Conservation (phyloP, 1,140 invertebrate genomes). For the Gonatopus flavifemur region DNA sequence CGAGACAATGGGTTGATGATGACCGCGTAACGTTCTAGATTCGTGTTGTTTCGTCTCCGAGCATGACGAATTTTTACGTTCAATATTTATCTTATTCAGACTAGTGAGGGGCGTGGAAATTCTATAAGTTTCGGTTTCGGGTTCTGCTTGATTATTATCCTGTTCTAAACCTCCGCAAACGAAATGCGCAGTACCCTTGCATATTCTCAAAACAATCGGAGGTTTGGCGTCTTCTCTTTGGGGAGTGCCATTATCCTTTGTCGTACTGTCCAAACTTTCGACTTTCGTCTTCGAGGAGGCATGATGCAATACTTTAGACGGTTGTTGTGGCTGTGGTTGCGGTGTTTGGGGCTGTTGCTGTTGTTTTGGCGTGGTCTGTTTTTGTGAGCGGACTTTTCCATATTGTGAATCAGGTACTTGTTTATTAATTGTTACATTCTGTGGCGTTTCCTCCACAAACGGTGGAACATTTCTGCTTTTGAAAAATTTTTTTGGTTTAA, state of each 20-base stretch:
- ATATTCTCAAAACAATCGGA: slow-evolving; percentile 70
- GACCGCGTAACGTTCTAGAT: slow-evolving; percentile 7
- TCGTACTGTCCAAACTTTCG: slow-evolving; percentile 32
- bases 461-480: slow-evolving; percentile 77
- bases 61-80: slow-evolving; percentile 31
- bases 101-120: slow-evolving; percentile 43
- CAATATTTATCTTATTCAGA: slow-evolving; percentile 37
- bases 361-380: slow-evolving; percentile 33
- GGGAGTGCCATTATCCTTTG: slow-evolving; percentile 21
- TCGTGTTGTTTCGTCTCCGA: slow-evolving; percentile 29
- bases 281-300: slow-evolving; percentile 28
- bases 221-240: slow-evolving; percentile 60
- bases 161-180: slow-evolving; percentile 47
- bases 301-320: slow-evolving; percentile 29
- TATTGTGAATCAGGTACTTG: slow-evolving; percentile 52
- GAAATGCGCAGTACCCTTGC: slow-evolving; percentile 64
- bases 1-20: slow-evolving; percentile 38
- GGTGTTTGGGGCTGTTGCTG: slow-evolving; percentile 47
- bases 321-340: slow-evolving; percentile 38
- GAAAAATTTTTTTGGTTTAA: slow-evolving; percentile 87
- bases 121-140: slow-evolving; percentile 41
- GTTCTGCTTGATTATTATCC: slow-evolving; percentile 32
- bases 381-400: slow-evolving; percentile 32
- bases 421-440: slow-evolving; percentile 58
- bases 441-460: slow-evolving; percentile 48